Conservation (phyloP, 2,113 vertebrate species). For the Nipponia nippon region DNA sequence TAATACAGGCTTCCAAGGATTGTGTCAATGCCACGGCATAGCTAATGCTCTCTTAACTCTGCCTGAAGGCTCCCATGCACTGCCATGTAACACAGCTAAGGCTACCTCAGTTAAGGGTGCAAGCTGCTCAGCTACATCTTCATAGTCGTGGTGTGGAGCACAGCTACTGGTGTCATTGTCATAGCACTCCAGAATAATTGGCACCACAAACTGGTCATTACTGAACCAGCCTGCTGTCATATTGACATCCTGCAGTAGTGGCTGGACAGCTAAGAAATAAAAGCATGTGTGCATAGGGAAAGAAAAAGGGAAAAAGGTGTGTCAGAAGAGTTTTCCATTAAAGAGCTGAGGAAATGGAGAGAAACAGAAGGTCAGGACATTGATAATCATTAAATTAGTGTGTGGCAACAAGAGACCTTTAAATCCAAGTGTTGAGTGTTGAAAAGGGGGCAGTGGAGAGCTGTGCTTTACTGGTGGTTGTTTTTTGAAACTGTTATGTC, state of each 20-base stretch:
- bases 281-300: background rate
- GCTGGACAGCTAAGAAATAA: background rate
- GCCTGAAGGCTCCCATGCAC: background rate
- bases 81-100: background rate
- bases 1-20: background rate
- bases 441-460: background rate
- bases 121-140: background rate
- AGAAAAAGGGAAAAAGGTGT: background rate
- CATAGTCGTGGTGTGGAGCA: background rate
- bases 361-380: background rate
- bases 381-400: background rate
- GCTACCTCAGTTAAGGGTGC: background rate
- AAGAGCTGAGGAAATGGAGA: background rate
- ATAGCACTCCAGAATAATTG: background rate
- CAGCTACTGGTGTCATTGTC: background rate
- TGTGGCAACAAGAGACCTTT: background rate
- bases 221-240: background rate
- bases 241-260: background rate
- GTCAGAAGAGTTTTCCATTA: background rate
- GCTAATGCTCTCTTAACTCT: background rate
- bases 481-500: background rate
- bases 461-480: background rate
- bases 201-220: background rate
- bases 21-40: background rate
- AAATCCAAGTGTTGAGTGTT: background rate